Conservation (phyloP, 2,113 vertebrate species). For the Psophia crepitans region DNA sequence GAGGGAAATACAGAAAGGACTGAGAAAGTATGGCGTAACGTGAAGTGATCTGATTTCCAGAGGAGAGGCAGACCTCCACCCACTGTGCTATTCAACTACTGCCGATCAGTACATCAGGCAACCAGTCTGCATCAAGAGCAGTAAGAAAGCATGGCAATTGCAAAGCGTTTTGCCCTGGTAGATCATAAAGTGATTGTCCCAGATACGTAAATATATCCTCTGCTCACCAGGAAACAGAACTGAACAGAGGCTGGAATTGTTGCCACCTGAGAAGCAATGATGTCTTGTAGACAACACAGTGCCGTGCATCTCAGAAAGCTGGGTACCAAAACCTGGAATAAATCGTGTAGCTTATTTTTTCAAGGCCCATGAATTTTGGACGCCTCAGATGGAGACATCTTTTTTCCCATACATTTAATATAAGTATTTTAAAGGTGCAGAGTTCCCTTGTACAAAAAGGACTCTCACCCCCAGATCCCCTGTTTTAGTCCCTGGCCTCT, state of each 20-base stretch:
- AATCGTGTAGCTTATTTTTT: not conserved
- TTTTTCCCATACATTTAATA: not conserved
- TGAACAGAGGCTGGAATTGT: not conserved
- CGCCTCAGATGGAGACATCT: not conserved
- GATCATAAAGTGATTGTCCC: not conserved
- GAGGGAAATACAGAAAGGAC: not conserved
- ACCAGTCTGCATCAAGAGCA: not conserved
- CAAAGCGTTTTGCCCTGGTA: not conserved
- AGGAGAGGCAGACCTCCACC: not conserved
- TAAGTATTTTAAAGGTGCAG: not conserved
- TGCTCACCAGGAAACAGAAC: not conserved
- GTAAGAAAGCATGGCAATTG: not conserved
- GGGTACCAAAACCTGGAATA: not conserved
- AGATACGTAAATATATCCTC: not conserved
- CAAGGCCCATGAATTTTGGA: not conserved
- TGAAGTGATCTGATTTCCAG: not conserved
- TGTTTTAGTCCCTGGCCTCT: not conserved
- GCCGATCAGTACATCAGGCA: not conserved
- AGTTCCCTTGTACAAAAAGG: not conserved
- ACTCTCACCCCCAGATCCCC: not conserved
- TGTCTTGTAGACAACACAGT: not conserved
- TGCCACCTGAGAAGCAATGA: not conserved
- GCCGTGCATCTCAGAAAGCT: not conserved
- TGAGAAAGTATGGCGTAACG: not conserved
- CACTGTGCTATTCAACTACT: not conserved